Percentiles rank a stretch among this genome's conserved stretches.
Conservation (phyloP, 2,113 vertebrate species). For the Cyanoramphus novaezelandiae region DNA sequence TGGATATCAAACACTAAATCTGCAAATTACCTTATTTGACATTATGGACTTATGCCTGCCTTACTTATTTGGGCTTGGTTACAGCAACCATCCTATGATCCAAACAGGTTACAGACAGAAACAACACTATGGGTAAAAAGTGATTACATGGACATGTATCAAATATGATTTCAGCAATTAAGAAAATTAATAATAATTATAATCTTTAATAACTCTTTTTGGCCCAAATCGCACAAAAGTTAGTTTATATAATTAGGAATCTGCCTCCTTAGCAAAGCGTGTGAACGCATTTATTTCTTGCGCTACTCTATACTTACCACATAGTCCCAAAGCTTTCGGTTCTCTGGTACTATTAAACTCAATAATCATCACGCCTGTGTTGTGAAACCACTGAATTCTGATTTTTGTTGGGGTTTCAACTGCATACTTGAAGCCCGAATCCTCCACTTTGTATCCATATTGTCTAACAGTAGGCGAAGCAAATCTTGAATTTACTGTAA, state of each 20-base stretch:
- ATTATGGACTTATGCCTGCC: background rate
- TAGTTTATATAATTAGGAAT: background rate
- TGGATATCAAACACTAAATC: background rate
- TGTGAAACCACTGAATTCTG: conserved; percentile 94
- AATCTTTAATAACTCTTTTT: background rate
- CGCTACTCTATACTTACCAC: conserved; percentile 77
- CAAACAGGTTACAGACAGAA: background rate
- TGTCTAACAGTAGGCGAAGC: conserved; percentile 89
- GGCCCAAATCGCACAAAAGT: background rate
- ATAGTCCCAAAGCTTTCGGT: conserved; percentile 82
- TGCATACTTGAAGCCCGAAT: conserved; percentile 93
- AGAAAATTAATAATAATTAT: background rate
- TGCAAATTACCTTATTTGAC: background rate
- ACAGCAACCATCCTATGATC: background rate
- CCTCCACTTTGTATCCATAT: conserved; percentile 89
- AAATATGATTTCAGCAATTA: background rate
- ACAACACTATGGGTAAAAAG: background rate
- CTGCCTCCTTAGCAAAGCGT: background rate
- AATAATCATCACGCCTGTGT: conserved; percentile 91
- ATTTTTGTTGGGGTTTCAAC: conserved; percentile 86
- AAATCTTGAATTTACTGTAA: conserved; percentile 86
- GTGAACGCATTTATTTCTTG: background rate
- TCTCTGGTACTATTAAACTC: conserved; percentile 80
- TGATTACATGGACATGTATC: background rate
- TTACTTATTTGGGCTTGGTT: background rate